These are phyloP conservation scores for Zaprionus lineosus DNA, from an alignment of 2,888 invertebrate genomes.

Conservation along the genomic window DNA sequence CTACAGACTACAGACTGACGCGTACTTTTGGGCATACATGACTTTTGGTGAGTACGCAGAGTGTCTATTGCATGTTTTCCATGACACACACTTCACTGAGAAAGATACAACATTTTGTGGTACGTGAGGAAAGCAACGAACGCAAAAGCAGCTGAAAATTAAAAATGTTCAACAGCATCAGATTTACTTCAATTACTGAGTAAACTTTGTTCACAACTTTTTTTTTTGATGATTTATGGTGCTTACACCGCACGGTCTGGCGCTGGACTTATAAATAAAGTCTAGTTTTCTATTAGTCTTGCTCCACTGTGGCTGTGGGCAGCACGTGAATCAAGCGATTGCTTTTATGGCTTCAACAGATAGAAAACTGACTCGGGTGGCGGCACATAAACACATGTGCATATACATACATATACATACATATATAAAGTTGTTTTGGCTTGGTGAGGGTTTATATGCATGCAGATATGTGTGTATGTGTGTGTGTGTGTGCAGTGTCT, in stretches of 20 bases:
- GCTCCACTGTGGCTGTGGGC: constrained; percentile 45
- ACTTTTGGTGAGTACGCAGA: too few species aligned
- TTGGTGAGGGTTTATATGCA: too few species aligned
- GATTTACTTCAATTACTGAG: constrained; percentile 51
- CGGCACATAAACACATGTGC: background rate
- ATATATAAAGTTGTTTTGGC: too few species aligned
- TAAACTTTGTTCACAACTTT: constrained; percentile 47
- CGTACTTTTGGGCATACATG: constrained; percentile 61
- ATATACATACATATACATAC: too few species aligned
- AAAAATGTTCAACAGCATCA: constrained; percentile 43
- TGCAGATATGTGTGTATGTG: too few species aligned
- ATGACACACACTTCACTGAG: constrained; percentile 16
- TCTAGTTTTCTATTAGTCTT: constrained; percentile 1
- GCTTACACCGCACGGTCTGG: constrained; percentile 31
- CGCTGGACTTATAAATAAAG: background rate
- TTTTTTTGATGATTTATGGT: constrained; percentile 47
- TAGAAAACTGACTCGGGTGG: background rate
- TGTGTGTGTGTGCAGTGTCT: too few species aligned
- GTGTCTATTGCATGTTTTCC: constrained; percentile 51
- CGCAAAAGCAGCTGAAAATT: constrained; percentile 35
- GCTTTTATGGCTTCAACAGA: constrained; percentile 8
- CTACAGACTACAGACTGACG: too few species aligned
- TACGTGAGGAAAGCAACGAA: constrained; percentile 66
- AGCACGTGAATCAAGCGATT: constrained; percentile 53
- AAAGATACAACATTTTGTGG: constrained; percentile 33